Conservation (phyloP, 1,140 invertebrate species). For the Drosophila kurseongensis region DNA sequence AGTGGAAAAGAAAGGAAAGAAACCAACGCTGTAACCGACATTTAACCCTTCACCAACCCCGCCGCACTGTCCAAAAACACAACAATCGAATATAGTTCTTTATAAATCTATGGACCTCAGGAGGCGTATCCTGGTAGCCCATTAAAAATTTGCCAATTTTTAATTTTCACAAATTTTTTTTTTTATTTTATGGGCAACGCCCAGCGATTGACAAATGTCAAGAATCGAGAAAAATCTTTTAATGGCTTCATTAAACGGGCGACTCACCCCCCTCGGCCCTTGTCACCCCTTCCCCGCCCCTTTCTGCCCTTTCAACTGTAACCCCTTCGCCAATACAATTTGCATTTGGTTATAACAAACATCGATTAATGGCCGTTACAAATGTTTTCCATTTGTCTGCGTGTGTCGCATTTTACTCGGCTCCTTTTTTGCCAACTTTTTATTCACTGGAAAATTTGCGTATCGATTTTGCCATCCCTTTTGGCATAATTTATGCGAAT, state of each 20-base stretch:
- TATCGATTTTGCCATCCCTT: slow-evolving; percentile 58
- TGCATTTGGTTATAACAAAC: slow-evolving; percentile 67
- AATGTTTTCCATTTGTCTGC: slow-evolving; percentile 81
- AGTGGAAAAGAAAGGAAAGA: background rate
- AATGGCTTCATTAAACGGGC: slow-evolving; percentile 74
- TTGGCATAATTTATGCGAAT: slow-evolving; percentile 70
- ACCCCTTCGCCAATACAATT: slow-evolving; percentile 69
- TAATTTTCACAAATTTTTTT: slow-evolving; percentile 49
- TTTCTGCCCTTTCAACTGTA: slow-evolving; percentile 10
- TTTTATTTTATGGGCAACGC: slow-evolving; percentile 68
- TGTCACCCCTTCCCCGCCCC: slow-evolving; percentile 8
- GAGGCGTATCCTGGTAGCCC: slow-evolving; percentile 47
- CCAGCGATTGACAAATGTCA: slow-evolving; percentile 75
- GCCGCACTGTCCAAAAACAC: slow-evolving; percentile 2
- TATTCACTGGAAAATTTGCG: slow-evolving; percentile 65
- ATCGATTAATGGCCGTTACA: slow-evolving; percentile 80
- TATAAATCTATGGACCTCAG: slow-evolving; percentile 25
- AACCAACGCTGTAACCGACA: slow-evolving; percentile 19
- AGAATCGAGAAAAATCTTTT: slow-evolving; percentile 58
- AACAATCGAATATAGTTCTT: slow-evolving; percentile 30
- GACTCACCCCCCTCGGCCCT: slow-evolving; percentile 28
- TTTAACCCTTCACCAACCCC: slow-evolving; percentile 62
- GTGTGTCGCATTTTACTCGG: slow-evolving; percentile 54
- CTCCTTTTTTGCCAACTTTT: slow-evolving; percentile 43
- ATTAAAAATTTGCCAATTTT: slow-evolving; percentile 76